Evolutionary conservation across 1,140 invertebrate species (phyloP), one percentile per base, ranked within the genome.

Genomic region (Himalopsyche phryganea): DNA sequence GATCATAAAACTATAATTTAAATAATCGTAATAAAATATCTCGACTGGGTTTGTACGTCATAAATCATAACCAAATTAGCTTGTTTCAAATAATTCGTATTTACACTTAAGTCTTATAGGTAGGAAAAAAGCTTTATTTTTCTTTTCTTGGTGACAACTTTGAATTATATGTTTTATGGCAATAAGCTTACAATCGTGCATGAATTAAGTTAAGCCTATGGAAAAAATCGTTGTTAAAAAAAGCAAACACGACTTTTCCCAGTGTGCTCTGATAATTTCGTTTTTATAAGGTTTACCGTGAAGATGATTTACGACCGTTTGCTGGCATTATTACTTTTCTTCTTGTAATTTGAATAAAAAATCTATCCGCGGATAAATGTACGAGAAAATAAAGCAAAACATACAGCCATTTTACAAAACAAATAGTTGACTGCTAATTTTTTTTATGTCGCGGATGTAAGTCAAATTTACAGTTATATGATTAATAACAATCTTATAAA

Each of bases 251-350:
- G 23, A 28, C 9, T 28, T 28, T 28, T 9, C 4, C 23, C 23
- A 28, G 23, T 28, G 23, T 28, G 3, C 23, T 17, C 41, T 36
- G 28, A 50, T 55, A 60, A 60, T 60, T 60, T 60, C 47, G 42
- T 46, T 60, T 60, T 55, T 52, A 59, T 59, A 47, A 46, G 50
- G 49, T 52, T 54, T 40, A 17, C 50, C 35, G 51, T 38, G 50
- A 55, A 49, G 40, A 41, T 49, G 58, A 60, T 60, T 60, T 60
- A 60, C 50, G 36, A 20, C 17, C 51, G 48, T 50, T 48, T 42
- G 32, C 38, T 41, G 41, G 41, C 20, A 38, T 51, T 51, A 51
- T 51, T 51, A 51, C 20, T 60, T 54, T 46, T 15, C 41, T 54
- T 45, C 10, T 13, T 36, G 23, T 28, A 28, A 28, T 28, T 28